Evolutionary conservation across 2,113 vertebrate species (phyloP).

Genomic region (Tragelaphus scriptus): DNA sequence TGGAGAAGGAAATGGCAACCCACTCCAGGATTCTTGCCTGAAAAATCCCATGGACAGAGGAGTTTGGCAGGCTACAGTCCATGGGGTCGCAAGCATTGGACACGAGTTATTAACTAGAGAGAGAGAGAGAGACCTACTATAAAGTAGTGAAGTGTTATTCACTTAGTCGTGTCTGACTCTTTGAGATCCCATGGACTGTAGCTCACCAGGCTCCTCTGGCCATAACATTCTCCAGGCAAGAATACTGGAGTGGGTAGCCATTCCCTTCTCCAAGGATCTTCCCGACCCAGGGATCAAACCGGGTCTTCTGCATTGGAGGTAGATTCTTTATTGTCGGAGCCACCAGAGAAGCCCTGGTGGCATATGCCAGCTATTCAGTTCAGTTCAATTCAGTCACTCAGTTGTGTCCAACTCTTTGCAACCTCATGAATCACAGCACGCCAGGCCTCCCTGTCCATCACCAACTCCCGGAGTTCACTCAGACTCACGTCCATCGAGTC

Average conservation of each 20-base stretch:
- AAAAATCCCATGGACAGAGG: neutral
- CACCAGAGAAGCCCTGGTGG: neutral
- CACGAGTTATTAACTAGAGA: neutral
- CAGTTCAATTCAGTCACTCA: no score
- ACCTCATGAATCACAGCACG: accelerated
- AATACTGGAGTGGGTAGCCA: neutral
- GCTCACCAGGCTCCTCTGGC: neutral
- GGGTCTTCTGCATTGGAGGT: neutral
- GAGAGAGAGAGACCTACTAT: neutral
- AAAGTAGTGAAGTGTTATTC: neutral
- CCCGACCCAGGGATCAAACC: neutral
- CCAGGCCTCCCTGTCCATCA: no score
- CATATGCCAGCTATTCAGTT: neutral
- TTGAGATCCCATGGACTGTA: neutral
- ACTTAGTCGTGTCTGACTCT: neutral
- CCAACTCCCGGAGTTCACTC: no score
- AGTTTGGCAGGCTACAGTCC: neutral
- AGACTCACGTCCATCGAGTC: accelerated
- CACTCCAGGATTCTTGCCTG: neutral
- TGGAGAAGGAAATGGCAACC: neutral
- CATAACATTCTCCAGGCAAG: neutral
- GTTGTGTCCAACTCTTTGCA: accelerated
- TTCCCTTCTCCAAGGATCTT: neutral
- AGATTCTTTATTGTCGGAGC: neutral
- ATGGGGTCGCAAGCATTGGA: neutral